Percentiles rank a stretch among this genome's conserved stretches.
Evolutionary conservation across 2,797 vertebrate species (phyloP).

Genomic region (Rhodeus uyekii): DNA sequence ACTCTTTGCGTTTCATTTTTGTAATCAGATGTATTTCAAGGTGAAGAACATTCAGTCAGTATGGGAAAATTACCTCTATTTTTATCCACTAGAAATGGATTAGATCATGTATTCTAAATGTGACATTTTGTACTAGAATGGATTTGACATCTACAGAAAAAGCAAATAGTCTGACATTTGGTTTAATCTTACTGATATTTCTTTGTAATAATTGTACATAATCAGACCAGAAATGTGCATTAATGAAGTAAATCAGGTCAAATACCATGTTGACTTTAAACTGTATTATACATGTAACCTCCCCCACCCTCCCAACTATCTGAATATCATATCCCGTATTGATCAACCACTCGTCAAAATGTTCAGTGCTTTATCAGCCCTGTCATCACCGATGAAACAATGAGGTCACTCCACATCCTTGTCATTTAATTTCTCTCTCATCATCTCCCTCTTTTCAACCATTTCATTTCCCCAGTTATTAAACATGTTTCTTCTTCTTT

Average conservation of each 20-base stretch:
- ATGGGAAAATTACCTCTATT: neutral
- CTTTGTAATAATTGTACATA: neutral
- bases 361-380: slow-evolving; percentile 7
- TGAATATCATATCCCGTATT: neutral
- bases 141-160: neutral
- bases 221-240: neutral
- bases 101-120: neutral
- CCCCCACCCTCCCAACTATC: neutral
- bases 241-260: neutral
- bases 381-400: slow-evolving; percentile 20
- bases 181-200: neutral
- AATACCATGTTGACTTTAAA: neutral
- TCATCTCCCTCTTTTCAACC: neutral
- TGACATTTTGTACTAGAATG: neutral
- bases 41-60: neutral
- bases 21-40: neutral
- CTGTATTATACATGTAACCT: neutral
- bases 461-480: neutral
- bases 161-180: neutral
- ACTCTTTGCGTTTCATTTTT: neutral
- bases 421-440: slow-evolving; percentile 18
- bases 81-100: neutral
- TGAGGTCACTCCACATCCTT: slow-evolving; percentile 30
- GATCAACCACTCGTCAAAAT: neutral
- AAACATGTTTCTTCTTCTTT: slow-evolving; percentile 5